Evolutionary conservation across 2,113 vertebrate species (phyloP), one percentile per base, ranked within the genome.

Genomic region (Telmatochromis sp.): DNA sequence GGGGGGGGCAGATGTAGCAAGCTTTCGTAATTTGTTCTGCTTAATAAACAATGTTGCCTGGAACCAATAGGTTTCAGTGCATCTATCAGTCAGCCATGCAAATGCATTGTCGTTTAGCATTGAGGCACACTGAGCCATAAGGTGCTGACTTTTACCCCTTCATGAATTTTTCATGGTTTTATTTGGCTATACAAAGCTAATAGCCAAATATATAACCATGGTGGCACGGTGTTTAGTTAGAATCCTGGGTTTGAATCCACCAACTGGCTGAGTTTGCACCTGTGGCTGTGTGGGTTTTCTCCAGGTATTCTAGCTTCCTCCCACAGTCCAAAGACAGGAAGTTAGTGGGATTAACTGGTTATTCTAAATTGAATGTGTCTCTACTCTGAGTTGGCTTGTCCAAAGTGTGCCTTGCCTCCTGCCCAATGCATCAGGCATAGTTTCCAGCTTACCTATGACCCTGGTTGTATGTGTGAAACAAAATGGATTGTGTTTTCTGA

Each of bases 1-100:
- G 21, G 26, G 57, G 55, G 90, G 87, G 80, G 81, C 82, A 90
- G 68, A 91, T 93, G 90, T 81, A 87, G 86, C 89, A 89, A 88
- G 86, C 84, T 94, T 93, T 92, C 57, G 83, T 86, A 90, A 94
- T 95, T 95, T 95, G 92, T 93, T 93, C 85, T 94, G 89, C 90
- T 93, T 93, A 93, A 93, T 94, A 93, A 92, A 95, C 92, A 93
- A 89, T 89, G 91, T 86, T 23, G 86, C 87, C 85, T 58, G 68
- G 79, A 94, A 88, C 83, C 89, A 92, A 91, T 83, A 90, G 60
- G 83, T 87, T 91, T 75, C 53, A 81, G 80, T 51, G 63, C 81
- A 90, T 91, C 86, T 75, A 89, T 93, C 91, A 91, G 84, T 93
- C 90, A 83, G 21, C 84, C 63, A 73, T 33, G 86, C 47, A 73